Conservation (phyloP, 2,113 vertebrate genomes). For the Ptilorrhoa leucosticta region DNA sequence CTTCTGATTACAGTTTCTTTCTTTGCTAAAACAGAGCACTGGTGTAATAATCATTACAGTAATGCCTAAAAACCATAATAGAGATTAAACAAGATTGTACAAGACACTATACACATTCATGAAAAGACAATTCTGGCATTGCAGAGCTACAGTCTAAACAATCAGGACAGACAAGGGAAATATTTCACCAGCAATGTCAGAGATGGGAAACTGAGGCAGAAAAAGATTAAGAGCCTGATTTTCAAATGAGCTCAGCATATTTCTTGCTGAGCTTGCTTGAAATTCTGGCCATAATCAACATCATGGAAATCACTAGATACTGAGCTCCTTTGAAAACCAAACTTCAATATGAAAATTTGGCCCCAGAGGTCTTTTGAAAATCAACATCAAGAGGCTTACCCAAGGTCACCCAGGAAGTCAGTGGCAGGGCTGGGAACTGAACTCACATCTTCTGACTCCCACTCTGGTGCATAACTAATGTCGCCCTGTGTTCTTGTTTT, state of each 20-base stretch:
- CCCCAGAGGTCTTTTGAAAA: constrained; percentile 59
- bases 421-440: constrained; percentile 47
- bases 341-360: constrained; percentile 52
- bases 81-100: constrained; percentile 5
- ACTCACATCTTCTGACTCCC: constrained; percentile 38
- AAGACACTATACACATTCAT: background rate
- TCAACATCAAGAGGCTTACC: constrained; percentile 58
- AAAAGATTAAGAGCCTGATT: constrained; percentile 34
- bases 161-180: constrained; percentile 9
- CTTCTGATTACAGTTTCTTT: background rate
- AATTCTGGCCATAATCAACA: constrained; percentile 43
- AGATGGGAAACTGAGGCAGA: constrained; percentile 51
- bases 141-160: background rate
- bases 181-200: background rate
- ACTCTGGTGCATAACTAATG: constrained; percentile 57
- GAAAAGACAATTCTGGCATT: background rate
- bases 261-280: constrained; percentile 32
- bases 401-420: constrained; percentile 59
- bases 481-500: background rate
- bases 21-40: background rate
- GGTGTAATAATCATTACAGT: background rate
- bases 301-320: constrained; percentile 54
- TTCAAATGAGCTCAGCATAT: constrained; percentile 36
- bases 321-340: constrained; percentile 59
- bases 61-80: background rate